Evolutionary conservation across 2,888 invertebrate species (phyloP), one percentile per base, ranked within the genome.

Genomic region (Caenorhabditis doughertyi): DNA sequence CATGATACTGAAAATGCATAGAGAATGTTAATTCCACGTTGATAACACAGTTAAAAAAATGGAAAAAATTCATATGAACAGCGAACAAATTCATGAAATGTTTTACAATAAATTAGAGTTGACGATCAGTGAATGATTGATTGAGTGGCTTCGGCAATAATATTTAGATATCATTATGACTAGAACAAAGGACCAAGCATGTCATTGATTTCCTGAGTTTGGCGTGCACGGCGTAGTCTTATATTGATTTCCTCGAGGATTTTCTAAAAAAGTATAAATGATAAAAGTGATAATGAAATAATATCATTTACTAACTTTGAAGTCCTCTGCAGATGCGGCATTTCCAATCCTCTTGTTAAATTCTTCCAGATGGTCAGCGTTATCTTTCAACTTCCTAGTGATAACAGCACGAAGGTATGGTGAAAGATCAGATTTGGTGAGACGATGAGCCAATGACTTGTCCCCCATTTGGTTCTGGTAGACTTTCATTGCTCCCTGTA

Each of bases 391-490:
- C 23, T 60, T 49, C 11, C 25, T 25, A 0, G 58, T 44, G 11
- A 67, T 35, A 3, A 67, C 42, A 11, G 7, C 13, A 21, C 58
- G 49, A 4, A 18, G 51, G 60, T 67, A 76, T 23, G 21, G 35
- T 3, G 67, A 67, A 9, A 76, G 13, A 27, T 65, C 35, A 3
- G 67, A 35, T n/a, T 60, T 35, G 1, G 67, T 39, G 18, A 51
- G 21, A n/a, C 68, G 49, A 44, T 70, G 42, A 18, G 23, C 44
- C 0, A 77, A 68, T 35, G 68, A 39, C 53, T 51, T n/a, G 13
- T 77, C 77, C 21, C 60, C 39, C n/a, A 25, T 42, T 29, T 62
- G 62, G 16, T 77, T 60, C 16, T 62, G 68, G 9, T 53, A 77
- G 3, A 51, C 16, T 23, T 53, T 62, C 42, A 76, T 58, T 21